Percentiles rank a stretch among this genome's conserved stretches.
These are phyloP conservation scores for Clamator glandarius DNA, from an alignment of 2,797 vertebrate species.

Conservation along the genomic window DNA sequence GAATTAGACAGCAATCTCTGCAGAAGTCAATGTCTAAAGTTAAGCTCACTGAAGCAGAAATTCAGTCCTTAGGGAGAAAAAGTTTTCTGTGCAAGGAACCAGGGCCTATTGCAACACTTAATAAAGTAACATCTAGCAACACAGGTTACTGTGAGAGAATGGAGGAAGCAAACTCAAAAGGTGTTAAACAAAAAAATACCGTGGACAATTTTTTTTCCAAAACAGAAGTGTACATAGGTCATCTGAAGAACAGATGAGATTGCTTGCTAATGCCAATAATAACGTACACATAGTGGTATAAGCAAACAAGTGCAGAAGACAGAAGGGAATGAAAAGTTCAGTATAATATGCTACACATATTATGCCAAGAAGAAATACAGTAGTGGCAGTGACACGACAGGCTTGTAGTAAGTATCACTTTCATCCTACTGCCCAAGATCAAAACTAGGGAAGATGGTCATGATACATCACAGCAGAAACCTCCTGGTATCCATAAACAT, in stretches of 20 bases:
- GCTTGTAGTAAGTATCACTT: neutral
- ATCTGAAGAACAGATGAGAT: neutral
- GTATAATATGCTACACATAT: rapidly evolving
- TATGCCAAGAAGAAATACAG: neutral
- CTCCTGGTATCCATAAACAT: neutral
- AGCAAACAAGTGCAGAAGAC: neutral
- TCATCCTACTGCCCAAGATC: neutral
- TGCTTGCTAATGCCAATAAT: neutral
- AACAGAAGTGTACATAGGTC: neutral
- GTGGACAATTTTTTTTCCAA: neutral
- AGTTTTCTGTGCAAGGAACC: neutral
- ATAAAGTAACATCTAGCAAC: neutral
- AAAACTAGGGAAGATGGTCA: neutral
- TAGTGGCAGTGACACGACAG: neutral
- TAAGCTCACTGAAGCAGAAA: neutral
- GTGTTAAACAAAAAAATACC: neutral
- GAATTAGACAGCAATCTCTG: neutral
- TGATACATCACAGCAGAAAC: neutral
- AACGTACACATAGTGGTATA: neutral
- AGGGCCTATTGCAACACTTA: neutral
- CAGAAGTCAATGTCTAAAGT: neutral
- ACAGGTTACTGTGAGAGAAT: neutral
- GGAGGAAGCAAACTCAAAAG: neutral
- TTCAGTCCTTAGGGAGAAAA: neutral
- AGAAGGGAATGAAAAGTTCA: neutral